phyloP scores from a whole-genome alignment of 2,113 vertebrate genomes.

The Felis chaus region DNA sequence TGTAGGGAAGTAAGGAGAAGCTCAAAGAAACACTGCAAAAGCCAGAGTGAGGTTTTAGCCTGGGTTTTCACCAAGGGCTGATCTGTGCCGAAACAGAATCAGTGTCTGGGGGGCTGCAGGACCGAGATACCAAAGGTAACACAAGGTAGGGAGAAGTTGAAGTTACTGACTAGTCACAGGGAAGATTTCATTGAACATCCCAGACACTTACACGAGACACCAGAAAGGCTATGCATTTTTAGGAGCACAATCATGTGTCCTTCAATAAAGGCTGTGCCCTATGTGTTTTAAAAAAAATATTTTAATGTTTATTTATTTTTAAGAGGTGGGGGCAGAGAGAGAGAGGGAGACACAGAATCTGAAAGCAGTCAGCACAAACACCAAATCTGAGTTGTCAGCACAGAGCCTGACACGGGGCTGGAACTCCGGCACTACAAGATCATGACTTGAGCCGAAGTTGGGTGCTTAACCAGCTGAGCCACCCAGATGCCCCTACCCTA shows the following conservation, averaged over 20 bases:
- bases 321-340: too few relatives aligned
- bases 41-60: background rate
- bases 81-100: background rate
- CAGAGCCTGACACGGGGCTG: too few relatives aligned
- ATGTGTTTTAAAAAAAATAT: background rate
- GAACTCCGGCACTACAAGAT: too few relatives aligned
- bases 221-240: background rate
- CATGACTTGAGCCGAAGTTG: too few relatives aligned
- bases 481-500: too few relatives aligned
- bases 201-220: background rate
- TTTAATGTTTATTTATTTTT: too few relatives aligned
- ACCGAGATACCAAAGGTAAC: background rate
- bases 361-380: too few relatives aligned
- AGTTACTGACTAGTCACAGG: background rate
- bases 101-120: rapidly evolving
- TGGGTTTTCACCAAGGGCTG: background rate
- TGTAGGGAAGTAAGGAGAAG: background rate
- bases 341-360: too few relatives aligned
- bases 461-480: too few relatives aligned
- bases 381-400: too few relatives aligned
- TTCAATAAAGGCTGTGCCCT: background rate
- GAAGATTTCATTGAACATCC: background rate
- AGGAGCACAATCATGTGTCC: background rate
- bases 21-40: background rate
- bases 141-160: background rate